Evolutionary conservation across 2,888 invertebrate species (phyloP), one percentile per base, ranked within the genome.

Genomic region (Meandrusa payeni): DNA sequence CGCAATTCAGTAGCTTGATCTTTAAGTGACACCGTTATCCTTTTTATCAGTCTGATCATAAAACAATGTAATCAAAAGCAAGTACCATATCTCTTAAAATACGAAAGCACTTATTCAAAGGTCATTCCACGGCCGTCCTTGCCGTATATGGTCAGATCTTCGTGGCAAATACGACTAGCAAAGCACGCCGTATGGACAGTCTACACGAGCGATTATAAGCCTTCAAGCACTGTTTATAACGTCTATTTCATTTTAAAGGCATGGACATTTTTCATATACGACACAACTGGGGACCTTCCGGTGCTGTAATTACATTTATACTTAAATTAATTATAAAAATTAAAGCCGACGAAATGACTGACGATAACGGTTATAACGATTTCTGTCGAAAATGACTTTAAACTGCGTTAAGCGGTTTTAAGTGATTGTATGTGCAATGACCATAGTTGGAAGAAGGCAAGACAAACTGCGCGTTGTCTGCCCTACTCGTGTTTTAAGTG

Each of bases 121-220:
- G 63, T 52, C 60, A 49, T 38, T 41, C 29, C 37, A 28, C 50
- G 53, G 43, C 50, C 59, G 62, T 47, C 50, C 54, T 48, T 49
- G 50, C 61, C 56, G 29, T 56, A 61, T 57, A 54, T 54, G 61
- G 64, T 26, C 32, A 45, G 26, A 29, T 57, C 52, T 53, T 55
- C 51, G 47, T 43, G 42, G 40, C 41, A 37, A 28, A 43, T 36
- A 31, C 40, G 24, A 32, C 46, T 24, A 29, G 46, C 39, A 48
- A 28, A 6, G 11, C 7, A 19, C 5, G 1, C 7, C 7, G n/a
- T 9, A 11, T 11, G 13, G 7, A 7, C 2, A 2, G 9, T 10
- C 17, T 12, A n/a, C n/a, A 13, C 42, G 33, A 5, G 11, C 22
- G 9, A 26, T 10, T 26, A 26, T 32, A 38, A 19, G 26, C 7